Evolutionary conservation across 2,888 invertebrate genomes (phyloP), one percentile per base, ranked within the genome.

Genomic region (Ophonus ardosiacus): DNA sequence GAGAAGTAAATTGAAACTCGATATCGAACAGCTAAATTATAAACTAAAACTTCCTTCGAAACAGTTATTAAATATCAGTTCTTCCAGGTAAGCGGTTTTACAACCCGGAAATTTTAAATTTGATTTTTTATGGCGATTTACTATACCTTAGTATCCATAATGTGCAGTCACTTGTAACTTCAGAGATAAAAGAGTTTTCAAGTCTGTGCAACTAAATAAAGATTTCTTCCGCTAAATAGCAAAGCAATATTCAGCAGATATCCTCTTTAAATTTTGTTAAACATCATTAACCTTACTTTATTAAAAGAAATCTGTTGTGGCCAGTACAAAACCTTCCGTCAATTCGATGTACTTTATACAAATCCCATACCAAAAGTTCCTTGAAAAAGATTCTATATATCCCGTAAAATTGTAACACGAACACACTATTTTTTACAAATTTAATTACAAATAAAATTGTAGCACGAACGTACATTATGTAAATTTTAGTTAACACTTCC

Each of bases 21-120:
- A 84, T 84, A 84, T 84, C 84, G 65, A 71, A 63, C 74, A 63
- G 65, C 65, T 78, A 65, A 84, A 84, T 84, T 84, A 84, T 84
- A 84, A 78, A 68, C 68, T 68, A 80, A 80, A 61, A 79, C 59
- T 79, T 79, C 40, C 38, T 31, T 79, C 15, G n/a, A 61, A 79
- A 61, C n/a, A 81, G 43, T 81, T 65, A 81, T 81, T 81, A 81
- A 81, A 81, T 65, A 63, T 81, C 63, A 65, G 61, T 65, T 38
- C 31, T 15, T 57, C 40, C 63, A 61, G 18, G 38, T 63, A 43
- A 15, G 18, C n/a, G 31, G n/a, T 68, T 40, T 17, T 57, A 78
- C 13, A 18, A 38, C 79, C 3, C 51, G 18, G 61, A 61, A 61
- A 59, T 59, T 61, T 79, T 79, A 40, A 61, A 79, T 79, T 56